These are phyloP conservation scores for Empidonax alnorum DNA, from an alignment of 2,113 vertebrate species.

Conservation along the genomic window DNA sequence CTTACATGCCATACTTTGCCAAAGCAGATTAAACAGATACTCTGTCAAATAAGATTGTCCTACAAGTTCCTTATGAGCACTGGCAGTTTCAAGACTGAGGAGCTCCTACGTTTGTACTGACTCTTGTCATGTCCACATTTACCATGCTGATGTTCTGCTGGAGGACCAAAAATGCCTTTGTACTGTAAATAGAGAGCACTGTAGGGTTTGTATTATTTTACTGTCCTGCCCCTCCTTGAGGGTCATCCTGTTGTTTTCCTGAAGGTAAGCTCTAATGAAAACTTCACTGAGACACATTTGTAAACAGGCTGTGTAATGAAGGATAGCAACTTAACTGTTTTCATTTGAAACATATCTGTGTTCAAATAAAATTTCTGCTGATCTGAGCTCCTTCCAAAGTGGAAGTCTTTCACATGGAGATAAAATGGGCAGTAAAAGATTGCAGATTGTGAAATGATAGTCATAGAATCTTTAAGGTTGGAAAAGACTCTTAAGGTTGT, in stretches of 20 bases:
- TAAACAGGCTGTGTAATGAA: background rate
- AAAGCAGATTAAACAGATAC: background rate
- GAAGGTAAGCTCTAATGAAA: background rate
- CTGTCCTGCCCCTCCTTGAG: background rate
- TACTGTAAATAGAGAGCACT: background rate
- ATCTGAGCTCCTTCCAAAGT: background rate
- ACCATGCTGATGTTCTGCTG: background rate
- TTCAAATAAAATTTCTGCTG: background rate
- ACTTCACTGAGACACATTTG: no score
- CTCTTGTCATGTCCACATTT: background rate
- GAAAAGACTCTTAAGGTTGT: background rate
- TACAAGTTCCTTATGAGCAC: background rate
- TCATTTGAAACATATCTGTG: background rate
- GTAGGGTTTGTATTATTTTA: background rate
- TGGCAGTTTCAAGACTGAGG: background rate
- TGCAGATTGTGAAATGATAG: background rate
- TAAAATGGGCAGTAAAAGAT: background rate
- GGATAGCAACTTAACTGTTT: background rate
- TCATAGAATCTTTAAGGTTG: background rate
- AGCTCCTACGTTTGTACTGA: background rate
- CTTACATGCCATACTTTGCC: background rate
- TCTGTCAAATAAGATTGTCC: background rate
- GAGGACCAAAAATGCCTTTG: background rate
- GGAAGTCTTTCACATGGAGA: background rate
- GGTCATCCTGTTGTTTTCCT: background rate